Evolutionary conservation across 2,888 invertebrate species (phyloP), one percentile per base, ranked within the genome.

Genomic region (Charanyca ferruginea): DNA sequence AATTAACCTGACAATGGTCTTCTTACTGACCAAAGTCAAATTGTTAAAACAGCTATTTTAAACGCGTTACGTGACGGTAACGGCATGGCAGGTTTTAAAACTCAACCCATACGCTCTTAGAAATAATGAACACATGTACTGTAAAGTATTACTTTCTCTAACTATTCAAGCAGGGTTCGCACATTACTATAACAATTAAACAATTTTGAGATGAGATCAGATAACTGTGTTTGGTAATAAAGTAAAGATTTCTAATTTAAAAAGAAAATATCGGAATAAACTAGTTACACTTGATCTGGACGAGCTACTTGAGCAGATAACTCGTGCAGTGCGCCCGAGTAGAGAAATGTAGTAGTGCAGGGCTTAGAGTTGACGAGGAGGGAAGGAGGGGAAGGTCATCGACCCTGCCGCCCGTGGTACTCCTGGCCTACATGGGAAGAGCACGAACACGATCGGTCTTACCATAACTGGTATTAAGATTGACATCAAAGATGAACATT

Each of bases 341-440:
- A 85, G 89, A 93, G 93, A 93, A 92, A 93, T 90, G 93, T 91
- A 87, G 90, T 86, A 86, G 84, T 85, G 84, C 86, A 90, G 90
- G 90, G 91, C 88, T 89, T 87, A 86, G 84, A 89, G 87, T 76
- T 79, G 85, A 71, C 77, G 83, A 66, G 81, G 83, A 42, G 18
- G 42, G 51, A 28, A 11, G 86, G 84, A 32, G 85, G 87, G 67
- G 62, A 87, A 87, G 94, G 94, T 91, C 94, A 83, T 83, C 68
- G 93, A 93, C 88, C 95, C 82, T 83, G 68, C 83, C 88, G 93
- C 85, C 93, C 92, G 85, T 94, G 92, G 90, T 89, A 90, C 94
- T 94, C 93, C 93, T 95, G 91, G 93, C 94, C 95, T 92, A 95
- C 92, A 90, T 93, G 87, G 67, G 76, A 79, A 78, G 76, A 83